Base-by-base conservation (phyloP, 2,888 invertebrate genomes). In the Sylvicola fuscatus region DNA sequence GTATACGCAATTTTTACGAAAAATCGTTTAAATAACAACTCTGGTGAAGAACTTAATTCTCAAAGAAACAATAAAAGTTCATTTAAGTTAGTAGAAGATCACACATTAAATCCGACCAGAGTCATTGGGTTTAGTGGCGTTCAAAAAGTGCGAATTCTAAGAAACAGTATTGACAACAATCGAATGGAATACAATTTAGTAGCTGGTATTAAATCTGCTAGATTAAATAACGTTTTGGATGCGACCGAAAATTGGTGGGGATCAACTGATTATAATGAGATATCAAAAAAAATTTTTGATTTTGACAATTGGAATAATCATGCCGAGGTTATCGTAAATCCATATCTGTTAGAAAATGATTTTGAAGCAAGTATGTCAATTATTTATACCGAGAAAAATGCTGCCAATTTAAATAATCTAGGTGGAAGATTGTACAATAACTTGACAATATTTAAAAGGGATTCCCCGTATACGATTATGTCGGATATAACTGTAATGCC, bases 241-340 rank as follows among this genome's bases (percentile, higher is more conserved):
- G 90, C 87, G 0, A 70, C 70, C 8, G 81, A 87, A 54, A 99
- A 98, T 54, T 99, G 89, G 84, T 99, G 97, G 97, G 97, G 95
- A 10, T 78, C 78, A 3, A 61, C 63, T 1, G 68, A 77, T 37
- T 73, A 81, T 35, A 61, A 60, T 4, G 66, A 68, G 37, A 97
- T 98, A 36, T 72, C 73, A 45, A 66, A 71, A 35, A 69, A 74
- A 50, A 92, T 97, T 47, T 95, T 97, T 52, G 97, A 97, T 59
- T 95, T 98, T 57, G 93, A 98, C 53, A 95, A 97, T 53, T 98
- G 98, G 97, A 98, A 98, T 54, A 87, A 90, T 56, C 92, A 89
- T 54, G 93, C 93, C 0, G 72, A 93, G 35, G 95, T 93, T 0
- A 69, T 77, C 11, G 98, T 80, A 55, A 68, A 77, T 37, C 98